Percentiles rank a stretch among this genome's conserved stretches.
Evolutionary conservation across 2,797 vertebrate species (phyloP).

Genomic region (Syngnathus rostellatus): DNA sequence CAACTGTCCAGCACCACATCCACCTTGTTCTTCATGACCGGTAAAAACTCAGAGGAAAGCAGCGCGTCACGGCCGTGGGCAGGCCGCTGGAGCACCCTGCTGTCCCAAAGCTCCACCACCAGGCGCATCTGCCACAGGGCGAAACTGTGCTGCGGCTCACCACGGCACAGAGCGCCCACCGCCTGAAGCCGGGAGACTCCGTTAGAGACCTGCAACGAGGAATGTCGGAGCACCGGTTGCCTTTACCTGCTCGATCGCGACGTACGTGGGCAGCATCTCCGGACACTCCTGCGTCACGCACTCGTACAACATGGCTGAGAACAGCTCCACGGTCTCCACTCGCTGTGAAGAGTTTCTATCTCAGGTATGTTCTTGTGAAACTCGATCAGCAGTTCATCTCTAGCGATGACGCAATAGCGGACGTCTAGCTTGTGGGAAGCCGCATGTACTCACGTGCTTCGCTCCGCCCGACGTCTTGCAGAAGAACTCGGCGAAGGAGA

Average conservation of each 20-base stretch:
- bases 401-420: background rate
- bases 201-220: background rate
- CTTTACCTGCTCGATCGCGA: conserved; percentile 90
- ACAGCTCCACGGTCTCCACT: conserved; percentile 81
- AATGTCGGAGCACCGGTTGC: background rate
- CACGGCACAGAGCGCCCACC: conserved; percentile 71
- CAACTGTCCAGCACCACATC: conserved; percentile 83
- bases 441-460: conserved; percentile 72
- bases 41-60: conserved; percentile 89
- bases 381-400: background rate
- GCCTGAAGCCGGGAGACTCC: conserved; percentile 59
- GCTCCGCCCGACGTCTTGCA: conserved; percentile 83
- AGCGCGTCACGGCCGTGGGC: conserved; percentile 65
- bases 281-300: conserved; percentile 96
- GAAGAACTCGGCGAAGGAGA: conserved; percentile 93
- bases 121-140: conserved; percentile 92
- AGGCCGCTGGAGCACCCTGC: conserved; percentile 73
- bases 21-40: conserved; percentile 87
- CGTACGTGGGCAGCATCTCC: conserved; percentile 94
- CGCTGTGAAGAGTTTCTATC: conserved; percentile 46
- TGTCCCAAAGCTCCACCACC: conserved; percentile 87
- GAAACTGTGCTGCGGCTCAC: conserved; percentile 80
- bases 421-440: background rate
- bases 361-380: background rate
- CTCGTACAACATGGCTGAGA: conserved; percentile 92